Conservation (phyloP, 2,888 invertebrate species). For the Coleophora flavipennella region DNA sequence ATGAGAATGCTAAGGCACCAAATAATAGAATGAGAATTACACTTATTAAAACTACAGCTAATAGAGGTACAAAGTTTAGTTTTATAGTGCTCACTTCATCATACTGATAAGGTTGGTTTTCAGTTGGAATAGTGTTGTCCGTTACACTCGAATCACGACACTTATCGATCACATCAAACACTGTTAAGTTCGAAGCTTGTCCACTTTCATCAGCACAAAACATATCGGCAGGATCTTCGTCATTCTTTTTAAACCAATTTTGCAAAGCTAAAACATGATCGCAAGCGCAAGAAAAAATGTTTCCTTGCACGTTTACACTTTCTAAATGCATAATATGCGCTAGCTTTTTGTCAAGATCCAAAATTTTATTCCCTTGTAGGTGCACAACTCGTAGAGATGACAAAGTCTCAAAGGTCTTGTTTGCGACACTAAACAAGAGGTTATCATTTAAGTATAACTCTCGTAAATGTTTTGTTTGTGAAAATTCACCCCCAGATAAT, state of each 20-base stretch:
- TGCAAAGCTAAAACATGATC: slow-evolving; percentile 76
- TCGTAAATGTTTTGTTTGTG: slow-evolving; percentile 80
- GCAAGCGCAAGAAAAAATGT: slow-evolving; percentile 86
- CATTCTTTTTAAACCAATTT: slow-evolving; percentile 77
- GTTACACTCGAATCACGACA: slow-evolving; percentile 59
- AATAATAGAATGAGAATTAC: slow-evolving; percentile 80
- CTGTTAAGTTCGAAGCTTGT: slow-evolving; percentile 50
- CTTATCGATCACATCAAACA: slow-evolving; percentile 61
- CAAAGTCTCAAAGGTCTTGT: slow-evolving; percentile 82
- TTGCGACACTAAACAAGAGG: slow-evolving; percentile 78
- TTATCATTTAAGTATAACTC: slow-evolving; percentile 88
- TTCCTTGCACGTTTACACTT: slow-evolving; percentile 79
- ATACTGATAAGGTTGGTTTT: slow-evolving; percentile 74
- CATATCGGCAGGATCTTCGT: slow-evolving; percentile 76
- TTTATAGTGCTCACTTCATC: slow-evolving; percentile 79
- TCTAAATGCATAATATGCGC: slow-evolving; percentile 74
- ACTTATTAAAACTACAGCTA: slow-evolving; percentile 81
- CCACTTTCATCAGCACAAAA: slow-evolving; percentile 74
- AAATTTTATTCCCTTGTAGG: slow-evolving; percentile 82
- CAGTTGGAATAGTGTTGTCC: slow-evolving; percentile 71
- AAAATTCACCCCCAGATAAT: slow-evolving; percentile 84
- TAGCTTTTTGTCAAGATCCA: slow-evolving; percentile 78
- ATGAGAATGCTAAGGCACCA: slow-evolving; percentile 81
- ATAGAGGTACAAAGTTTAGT: slow-evolving; percentile 79
- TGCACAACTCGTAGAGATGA: slow-evolving; percentile 79